These are phyloP conservation scores for Drosophila nasuta DNA, from an alignment of 1,140 invertebrate genomes.

Conservation along the genomic window DNA sequence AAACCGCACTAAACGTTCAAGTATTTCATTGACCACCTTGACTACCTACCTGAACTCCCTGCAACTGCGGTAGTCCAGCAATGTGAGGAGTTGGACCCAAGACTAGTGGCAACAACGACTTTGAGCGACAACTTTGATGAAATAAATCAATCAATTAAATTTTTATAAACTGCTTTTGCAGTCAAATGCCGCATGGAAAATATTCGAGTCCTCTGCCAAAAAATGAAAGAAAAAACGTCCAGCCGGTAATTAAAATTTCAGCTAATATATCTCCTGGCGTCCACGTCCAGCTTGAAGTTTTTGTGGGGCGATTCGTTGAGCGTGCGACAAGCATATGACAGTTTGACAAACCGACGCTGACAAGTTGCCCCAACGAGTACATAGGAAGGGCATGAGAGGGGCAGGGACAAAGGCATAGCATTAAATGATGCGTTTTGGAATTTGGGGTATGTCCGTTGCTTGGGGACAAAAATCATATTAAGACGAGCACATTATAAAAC, in stretches of 20 bases:
- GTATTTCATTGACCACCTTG: slow-evolving; percentile 75
- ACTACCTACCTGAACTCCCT: slow-evolving; percentile 51
- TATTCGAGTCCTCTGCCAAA: slow-evolving; percentile 47
- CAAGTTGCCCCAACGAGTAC: slow-evolving; percentile 38
- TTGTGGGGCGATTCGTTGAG: slow-evolving; percentile 24
- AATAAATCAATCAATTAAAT: slow-evolving; percentile 84
- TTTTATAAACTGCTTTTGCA: slow-evolving; percentile 64
- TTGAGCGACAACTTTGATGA: slow-evolving; percentile 53
- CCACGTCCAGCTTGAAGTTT: slow-evolving; percentile 10
- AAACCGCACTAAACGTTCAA: slow-evolving; percentile 53
- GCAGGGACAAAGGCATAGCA: slow-evolving; percentile 5
- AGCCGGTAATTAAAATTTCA: slow-evolving; percentile 79
- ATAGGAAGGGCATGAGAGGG: not conserved
- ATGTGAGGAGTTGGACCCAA: not conserved
- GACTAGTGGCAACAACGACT: not conserved
- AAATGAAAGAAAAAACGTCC: slow-evolving; percentile 14
- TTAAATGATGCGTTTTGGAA: slow-evolving; percentile 75
- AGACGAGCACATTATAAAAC: slow-evolving; percentile 79
- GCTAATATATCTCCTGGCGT: slow-evolving; percentile 71
- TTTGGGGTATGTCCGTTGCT: slow-evolving; percentile 64
- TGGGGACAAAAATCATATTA: slow-evolving; percentile 81
- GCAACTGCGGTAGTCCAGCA: slow-evolving; percentile 21
- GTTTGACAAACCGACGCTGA: slow-evolving; percentile 78
- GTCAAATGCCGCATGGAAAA: slow-evolving; percentile 63
- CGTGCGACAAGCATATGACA: slow-evolving; percentile 82